A percentile compares a stretch with the other conserved stretches of the same genome.
Conservation (phyloP, 2,797 vertebrate species). For the Thunnus albacares region DNA sequence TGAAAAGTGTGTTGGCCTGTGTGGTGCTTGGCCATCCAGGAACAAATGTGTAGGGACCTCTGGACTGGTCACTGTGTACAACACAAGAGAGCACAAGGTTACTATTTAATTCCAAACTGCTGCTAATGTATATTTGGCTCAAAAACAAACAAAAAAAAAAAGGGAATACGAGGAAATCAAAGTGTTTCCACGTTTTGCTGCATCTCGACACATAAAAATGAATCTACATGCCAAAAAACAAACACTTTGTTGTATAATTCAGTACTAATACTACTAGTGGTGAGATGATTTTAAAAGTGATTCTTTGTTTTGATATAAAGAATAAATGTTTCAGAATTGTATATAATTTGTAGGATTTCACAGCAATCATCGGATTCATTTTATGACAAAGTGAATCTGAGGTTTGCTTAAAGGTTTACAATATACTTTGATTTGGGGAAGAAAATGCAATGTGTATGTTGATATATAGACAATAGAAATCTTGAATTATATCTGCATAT, state of each 20-base stretch:
- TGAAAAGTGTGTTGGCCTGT: constrained; percentile 32
- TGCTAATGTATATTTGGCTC: constrained; percentile 82
- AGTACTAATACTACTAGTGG: constrained; percentile 77
- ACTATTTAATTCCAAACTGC: constrained; percentile 78
- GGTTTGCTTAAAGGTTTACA: constrained; percentile 67
- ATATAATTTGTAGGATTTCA: constrained; percentile 73
- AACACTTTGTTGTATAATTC: constrained; percentile 81
- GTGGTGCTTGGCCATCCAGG: constrained; percentile 47
- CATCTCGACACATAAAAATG: constrained; percentile 70
- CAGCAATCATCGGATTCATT: constrained; percentile 53
- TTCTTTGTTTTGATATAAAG: constrained; percentile 82
- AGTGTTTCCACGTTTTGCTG: constrained; percentile 76
- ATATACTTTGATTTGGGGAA: constrained; percentile 55
- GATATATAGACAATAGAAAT: constrained; percentile 35
- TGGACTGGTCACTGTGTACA: constrained; percentile 58
- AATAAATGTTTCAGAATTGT: constrained; percentile 80
- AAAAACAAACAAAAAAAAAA: constrained; percentile 65
- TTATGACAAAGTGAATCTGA: constrained; percentile 55
- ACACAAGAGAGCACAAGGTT: constrained; percentile 65
- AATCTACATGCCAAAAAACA: constrained; percentile 85
- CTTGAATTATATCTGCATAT: constrained; percentile 44
- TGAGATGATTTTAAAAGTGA: constrained; percentile 77
- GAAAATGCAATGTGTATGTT: constrained; percentile 58
- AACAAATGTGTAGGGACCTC: constrained; percentile 53
- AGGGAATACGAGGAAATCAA: constrained; percentile 79